Evolutionary conservation across 2,888 invertebrate genomes (phyloP).

Genomic region (Falcaria lacertinaria): DNA sequence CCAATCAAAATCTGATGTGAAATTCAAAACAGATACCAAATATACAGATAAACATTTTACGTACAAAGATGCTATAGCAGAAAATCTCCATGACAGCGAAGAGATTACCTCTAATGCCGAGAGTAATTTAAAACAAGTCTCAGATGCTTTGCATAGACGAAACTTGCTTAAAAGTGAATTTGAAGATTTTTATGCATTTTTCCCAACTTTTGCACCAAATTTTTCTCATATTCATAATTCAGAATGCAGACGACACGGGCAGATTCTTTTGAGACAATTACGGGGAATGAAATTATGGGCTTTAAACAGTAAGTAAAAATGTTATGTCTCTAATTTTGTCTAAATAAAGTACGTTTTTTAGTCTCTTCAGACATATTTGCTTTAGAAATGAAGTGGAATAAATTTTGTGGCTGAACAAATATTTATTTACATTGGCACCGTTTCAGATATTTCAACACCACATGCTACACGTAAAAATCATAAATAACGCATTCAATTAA

Average conservation of each 20-base stretch:
- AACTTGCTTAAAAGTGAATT: constrained; percentile 77
- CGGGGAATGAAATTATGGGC: constrained; percentile 85
- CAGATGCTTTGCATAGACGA: constrained; percentile 58
- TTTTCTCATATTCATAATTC: constrained; percentile 82
- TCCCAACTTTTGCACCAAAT: constrained; percentile 85
- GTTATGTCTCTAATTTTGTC: constrained; percentile 15
- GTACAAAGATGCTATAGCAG: constrained; percentile 26
- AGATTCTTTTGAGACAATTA: constrained; percentile 83
- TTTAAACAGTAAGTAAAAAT: constrained; percentile 82
- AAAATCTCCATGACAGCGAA: constrained; percentile 28
- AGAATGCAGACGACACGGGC: constrained; percentile 84
- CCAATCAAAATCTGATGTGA: constrained; percentile 3
- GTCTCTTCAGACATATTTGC: neutral
- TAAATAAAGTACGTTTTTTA: too few species aligned
- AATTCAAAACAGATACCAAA: constrained; percentile 14
- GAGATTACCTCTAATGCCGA: constrained; percentile 37
- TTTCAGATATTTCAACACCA: constrained; percentile 49
- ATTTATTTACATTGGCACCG: constrained; percentile 49
- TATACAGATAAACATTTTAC: constrained; percentile 25
- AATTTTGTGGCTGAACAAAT: constrained; percentile 21
- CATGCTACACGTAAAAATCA: constrained; percentile 41
- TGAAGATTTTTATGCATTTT: constrained; percentile 81
- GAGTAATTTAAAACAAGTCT: constrained; percentile 52
- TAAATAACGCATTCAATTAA: constrained; percentile 23
- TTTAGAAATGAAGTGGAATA: neutral